Base-by-base conservation (phyloP, 2,113 vertebrate genomes). In the Ceyx cyanopectus region DNA sequence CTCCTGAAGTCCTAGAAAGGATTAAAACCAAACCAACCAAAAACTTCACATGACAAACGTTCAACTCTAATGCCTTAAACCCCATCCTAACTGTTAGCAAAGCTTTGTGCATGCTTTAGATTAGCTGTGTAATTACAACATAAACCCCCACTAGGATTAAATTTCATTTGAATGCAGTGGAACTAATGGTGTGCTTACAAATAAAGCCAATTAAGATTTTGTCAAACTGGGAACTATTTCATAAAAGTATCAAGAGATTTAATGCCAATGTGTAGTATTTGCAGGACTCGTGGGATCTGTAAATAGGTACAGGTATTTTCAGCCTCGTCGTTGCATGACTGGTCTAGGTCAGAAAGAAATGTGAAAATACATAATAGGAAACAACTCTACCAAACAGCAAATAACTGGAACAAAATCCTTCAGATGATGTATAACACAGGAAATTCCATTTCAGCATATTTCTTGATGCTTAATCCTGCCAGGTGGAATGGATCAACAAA, bases 401-500 rank as follows among this genome's bases (percentile, higher is more conserved):
- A 90, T 75, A 90, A 87, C 43, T 78, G 53, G 70, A 88, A 75
- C 58, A 88, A 85, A 93, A 81, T 68, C 53, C 62, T 93, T 89
- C 66, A 92, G 70, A 66, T 75, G 54, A 88, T 93, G 81, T 93
- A 88, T 76, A 93, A 78, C 74, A 92, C 90, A 95, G 93, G 95
- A 95, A 95, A 96, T 95, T 92, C 95, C 90, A 86, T 86, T 93
- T 78, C 90, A 92, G 19, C 66, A 73, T 92, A 93, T 62, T 88
- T 94, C 93, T 96, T 89, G 86, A 92, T 92, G 70, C 74, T 87
- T 93, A 94, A 93, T 92, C 90, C 86, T 78, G 77, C 85, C 95
- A 95, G 90, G 95, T 95, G 93, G 88, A 95, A 92, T 46, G 81
- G 93, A 88, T 96, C 93, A 96, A 84, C 80, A 92, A 69, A 94